These are phyloP conservation scores for Parelbella ahira DNA, from an alignment of 2,888 invertebrate genomes.

Conservation along the genomic window DNA sequence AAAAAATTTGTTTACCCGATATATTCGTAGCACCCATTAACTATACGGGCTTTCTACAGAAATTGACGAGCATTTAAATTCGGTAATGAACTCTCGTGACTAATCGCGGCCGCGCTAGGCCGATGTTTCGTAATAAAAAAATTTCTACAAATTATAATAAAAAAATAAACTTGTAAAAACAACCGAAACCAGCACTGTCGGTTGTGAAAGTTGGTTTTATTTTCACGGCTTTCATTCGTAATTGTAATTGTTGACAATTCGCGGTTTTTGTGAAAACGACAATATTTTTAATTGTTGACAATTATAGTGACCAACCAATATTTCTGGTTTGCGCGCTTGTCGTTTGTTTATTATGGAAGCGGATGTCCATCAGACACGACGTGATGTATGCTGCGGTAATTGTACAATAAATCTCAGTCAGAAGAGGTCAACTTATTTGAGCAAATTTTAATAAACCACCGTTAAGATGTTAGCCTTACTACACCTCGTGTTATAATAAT, in stretches of 20 bases:
- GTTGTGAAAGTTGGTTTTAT: conserved; percentile 19
- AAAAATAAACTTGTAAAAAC: conserved; percentile 11
- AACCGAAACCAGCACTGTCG: too few relatives aligned
- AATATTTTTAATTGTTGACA: too few relatives aligned
- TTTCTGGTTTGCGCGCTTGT: neutral
- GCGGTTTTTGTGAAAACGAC: conserved; percentile 1
- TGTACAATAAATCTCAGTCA: too few relatives aligned
- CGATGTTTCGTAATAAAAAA: too few relatives aligned
- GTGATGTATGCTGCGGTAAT: too few relatives aligned
- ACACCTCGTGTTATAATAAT: too few relatives aligned
- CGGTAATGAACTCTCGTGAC: conserved; percentile 14
- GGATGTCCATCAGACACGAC: too few relatives aligned
- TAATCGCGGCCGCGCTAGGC: conserved; percentile 12
- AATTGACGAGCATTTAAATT: conserved; percentile 16
- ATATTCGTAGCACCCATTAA: conserved; percentile 15
- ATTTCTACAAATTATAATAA: conserved; percentile 6
- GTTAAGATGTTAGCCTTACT: too few relatives aligned
- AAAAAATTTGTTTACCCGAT: neutral
- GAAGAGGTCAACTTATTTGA: too few relatives aligned
- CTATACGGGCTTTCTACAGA: conserved; percentile 12
- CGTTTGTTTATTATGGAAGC: too few relatives aligned
- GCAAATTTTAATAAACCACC: too few relatives aligned
- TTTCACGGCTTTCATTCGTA: conserved; percentile 13
- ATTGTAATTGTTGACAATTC: conserved; percentile 14
- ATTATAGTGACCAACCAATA: neutral